Percentiles rank a stretch among this genome's conserved stretches.
These are phyloP conservation scores for Centropristis striata DNA, from an alignment of 2,113 vertebrate species.

Conservation along the genomic window DNA sequence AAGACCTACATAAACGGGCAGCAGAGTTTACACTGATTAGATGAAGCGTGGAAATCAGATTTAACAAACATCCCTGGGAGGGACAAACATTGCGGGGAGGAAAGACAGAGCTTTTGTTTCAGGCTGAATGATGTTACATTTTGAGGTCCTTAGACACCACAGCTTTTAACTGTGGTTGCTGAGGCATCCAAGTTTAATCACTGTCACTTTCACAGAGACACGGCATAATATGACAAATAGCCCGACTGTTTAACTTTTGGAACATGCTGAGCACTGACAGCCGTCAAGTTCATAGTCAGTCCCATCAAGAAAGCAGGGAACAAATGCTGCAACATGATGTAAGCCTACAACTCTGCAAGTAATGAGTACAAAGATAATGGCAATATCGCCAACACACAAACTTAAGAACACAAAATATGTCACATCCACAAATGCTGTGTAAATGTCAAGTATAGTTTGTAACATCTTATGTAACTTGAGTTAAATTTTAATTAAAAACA, in stretches of 20 bases:
- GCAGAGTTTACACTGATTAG: constrained; percentile 33
- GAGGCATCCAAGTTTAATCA: constrained; percentile 57
- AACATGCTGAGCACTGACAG: constrained; percentile 29
- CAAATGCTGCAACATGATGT: constrained; percentile 22
- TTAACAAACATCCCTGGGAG: constrained; percentile 41
- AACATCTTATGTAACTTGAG: background rate
- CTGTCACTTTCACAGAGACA: constrained; percentile 33
- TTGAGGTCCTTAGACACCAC: constrained; percentile 12
- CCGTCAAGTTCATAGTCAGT: constrained; percentile 24
- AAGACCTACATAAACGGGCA: constrained; percentile 14
- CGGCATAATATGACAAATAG: constrained; percentile 43
- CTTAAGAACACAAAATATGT: background rate
- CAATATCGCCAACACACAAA: background rate
- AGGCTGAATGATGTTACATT: constrained; percentile 33
- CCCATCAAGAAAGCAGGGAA: background rate
- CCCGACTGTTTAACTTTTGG: constrained; percentile 24
- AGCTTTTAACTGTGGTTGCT: constrained; percentile 22
- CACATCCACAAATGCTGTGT: background rate
- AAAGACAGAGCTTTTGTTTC: constrained; percentile 35
- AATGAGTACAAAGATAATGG: background rate
- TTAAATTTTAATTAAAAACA: background rate
- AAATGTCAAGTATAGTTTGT: background rate
- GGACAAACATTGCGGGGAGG: constrained; percentile 10
- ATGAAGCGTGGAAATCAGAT: constrained; percentile 41
- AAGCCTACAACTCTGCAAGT: constrained; percentile 9